Evolutionary conservation across 2,888 invertebrate species (phyloP).

Genomic region (Drosophila heteroneura): DNA sequence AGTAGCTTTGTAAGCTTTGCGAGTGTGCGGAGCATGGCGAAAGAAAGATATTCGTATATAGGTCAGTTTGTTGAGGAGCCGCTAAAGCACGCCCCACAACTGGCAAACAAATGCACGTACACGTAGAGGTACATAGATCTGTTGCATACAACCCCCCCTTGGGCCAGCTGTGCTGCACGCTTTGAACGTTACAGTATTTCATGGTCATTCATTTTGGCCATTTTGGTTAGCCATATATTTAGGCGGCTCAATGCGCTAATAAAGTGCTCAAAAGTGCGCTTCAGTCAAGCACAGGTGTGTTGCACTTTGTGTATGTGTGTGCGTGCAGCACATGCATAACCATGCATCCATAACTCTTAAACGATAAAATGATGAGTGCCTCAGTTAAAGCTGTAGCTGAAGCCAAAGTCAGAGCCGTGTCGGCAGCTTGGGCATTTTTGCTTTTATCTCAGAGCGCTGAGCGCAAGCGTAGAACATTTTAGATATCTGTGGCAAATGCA

Average conservation of each 20-base stretch:
- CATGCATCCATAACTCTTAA: constrained; percentile 68
- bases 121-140: not conserved
- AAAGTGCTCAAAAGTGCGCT: constrained; percentile 59
- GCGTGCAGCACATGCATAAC: constrained; percentile 74
- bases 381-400: constrained; percentile 13
- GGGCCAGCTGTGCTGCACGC: constrained; percentile 51
- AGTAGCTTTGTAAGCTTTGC: not conserved
- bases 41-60: constrained; percentile 24
- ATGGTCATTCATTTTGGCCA: constrained; percentile 63
- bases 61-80: constrained; percentile 46
- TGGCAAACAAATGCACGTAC: constrained; percentile 5
- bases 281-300: constrained; percentile 6
- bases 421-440: constrained; percentile 71
- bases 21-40: constrained; percentile 9
- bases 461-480: constrained; percentile 55
- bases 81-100: constrained; percentile 44
- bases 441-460: constrained; percentile 67
- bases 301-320: constrained; percentile 44
- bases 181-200: constrained; percentile 45
- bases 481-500: constrained; percentile 80
- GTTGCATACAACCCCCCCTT: constrained; percentile 16
- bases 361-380: constrained; percentile 64
- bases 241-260: constrained; percentile 64
- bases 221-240: constrained; percentile 64
- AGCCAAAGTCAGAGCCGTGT: constrained; percentile 42